Evolutionary conservation across 1,140 invertebrate species (phyloP), one percentile per base, ranked within the genome.

Genomic region (Battus philenor): DNA sequence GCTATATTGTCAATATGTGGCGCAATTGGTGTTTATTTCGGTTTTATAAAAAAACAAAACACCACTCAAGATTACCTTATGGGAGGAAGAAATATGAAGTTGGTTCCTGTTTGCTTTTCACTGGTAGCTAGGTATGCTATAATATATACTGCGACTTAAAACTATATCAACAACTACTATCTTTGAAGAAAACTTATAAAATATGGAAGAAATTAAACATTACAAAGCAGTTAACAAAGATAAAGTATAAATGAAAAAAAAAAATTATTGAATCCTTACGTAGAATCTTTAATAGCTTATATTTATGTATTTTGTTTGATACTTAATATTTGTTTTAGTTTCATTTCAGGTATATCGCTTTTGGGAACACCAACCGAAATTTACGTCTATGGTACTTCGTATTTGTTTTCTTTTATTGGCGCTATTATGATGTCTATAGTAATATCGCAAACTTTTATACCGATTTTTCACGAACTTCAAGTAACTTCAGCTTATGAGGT

Each of bases 401-500:
- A 93, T 58, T 63, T 91, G 29, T 91, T 90, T 53, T 89, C 92
- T 1, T 72, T 89, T 1, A 76, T 90, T 4, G 90, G 90, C 0
- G 78, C 91, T 9, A 53, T 92, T 0, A 45, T 93, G 4, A 91
- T 92, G 66, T 90, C 90, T 4, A 53, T 93, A 7, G 76, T 91
- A 3, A 88, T 94, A 57, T 89, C 88, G 0, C 88, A 88, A 49
- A 86, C 95, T 15, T 95, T 91, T 67, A 70, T 96, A 22, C 95
- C 95, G 0, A 91, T 96, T 0, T 94, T 94, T 60, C 92, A 94
- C 57, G 89, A 92, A n/a, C 87, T 96, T 2, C 86, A 90, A 58
- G 63, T 96, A 2, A 95, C 93, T 27, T 95, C 93, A 32, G 92
- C 92, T 10, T 96, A 95, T 84, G 93, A 96, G 88, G 93, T 93